Evolutionary conservation across 2,797 vertebrate genomes (phyloP), one percentile per base, ranked within the genome.

Genomic region (Labroides dimidiatus): DNA sequence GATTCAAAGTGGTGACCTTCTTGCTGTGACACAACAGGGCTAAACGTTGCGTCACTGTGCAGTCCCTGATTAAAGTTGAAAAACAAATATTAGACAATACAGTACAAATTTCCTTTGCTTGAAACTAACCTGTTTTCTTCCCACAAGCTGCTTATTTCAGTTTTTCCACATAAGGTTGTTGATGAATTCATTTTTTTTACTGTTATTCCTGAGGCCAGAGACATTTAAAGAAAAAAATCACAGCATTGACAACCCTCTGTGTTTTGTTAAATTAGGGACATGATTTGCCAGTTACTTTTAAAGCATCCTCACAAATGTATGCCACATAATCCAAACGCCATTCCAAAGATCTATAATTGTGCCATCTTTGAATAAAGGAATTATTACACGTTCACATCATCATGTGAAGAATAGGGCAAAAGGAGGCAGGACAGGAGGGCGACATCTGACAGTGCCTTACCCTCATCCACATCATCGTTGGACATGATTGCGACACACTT

Each of bases 401-500:
- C 41, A 64, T 84, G 80, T 72, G 55, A 67, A 57, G 63, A 77
- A 54, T 56, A 61, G 55, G 62, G 19, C 27, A 54, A 56, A 62
- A 49, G 17, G 70, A 70, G 65, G 61, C 2, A 47, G 71, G 82
- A 59, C 20, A 59, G 72, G 72, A 45, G 64, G 52, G 54, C 53
- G 77, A 56, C 20, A 16, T 47, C 72, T n/a, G 27, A 52, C 20
- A 64, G 49, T 27, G 27, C 36, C 93, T 94, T 93, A 96, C 96
- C 96, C 75, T 96, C 95, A 0, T 96, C 95, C 1, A 92, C 88
- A 7, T 96, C 96, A 0, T 96, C 94, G 0, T 96, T 97, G 91
- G 96, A 95, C 96, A 97, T 94, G 72, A 98, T 94, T 62, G 96
- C 95, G 44, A 96, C 80, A 1, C 96, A 98, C 84, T 97, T 97